Conservation (phyloP, 2,797 vertebrate species). For the Pogonophryne albipinna region DNA sequence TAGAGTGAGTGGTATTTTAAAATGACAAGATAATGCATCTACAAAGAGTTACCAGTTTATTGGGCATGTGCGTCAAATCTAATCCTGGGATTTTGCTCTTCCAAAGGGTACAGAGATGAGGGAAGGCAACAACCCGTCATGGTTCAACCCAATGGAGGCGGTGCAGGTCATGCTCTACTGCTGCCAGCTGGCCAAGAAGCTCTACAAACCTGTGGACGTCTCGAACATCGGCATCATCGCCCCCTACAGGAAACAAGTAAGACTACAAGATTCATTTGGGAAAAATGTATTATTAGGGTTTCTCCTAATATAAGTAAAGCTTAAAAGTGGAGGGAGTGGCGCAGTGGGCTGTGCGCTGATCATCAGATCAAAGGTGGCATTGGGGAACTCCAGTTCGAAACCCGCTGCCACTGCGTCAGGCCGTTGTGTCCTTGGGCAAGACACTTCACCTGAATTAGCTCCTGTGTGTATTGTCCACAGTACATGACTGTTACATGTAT, state of each 20-base stretch:
- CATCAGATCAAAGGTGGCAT: too few species aligned
- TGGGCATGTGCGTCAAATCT: too few species aligned
- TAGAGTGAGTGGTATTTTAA: constrained; percentile 82
- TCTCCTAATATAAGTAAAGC: neutral
- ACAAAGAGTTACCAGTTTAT: neutral
- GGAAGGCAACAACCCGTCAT: constrained; percentile 91
- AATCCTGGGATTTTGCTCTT: constrained; percentile 1
- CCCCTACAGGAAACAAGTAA: constrained; percentile 95
- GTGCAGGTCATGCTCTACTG: constrained; percentile 95
- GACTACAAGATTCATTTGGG: neutral
- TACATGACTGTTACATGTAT: too few species aligned
- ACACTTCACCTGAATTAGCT: too few species aligned
- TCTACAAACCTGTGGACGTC: constrained; percentile 82
- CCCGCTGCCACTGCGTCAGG: too few species aligned
- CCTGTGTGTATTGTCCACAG: too few species aligned
- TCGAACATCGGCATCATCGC: constrained; percentile 92
- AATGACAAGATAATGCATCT: neutral
- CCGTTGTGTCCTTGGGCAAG: too few species aligned
- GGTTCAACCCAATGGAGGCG: constrained; percentile 96
- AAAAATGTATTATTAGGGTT: neutral
- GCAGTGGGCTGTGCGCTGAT: too few species aligned
- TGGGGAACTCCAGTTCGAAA: too few species aligned
- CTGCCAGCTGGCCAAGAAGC: constrained; percentile 90
- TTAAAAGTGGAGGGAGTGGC: too few species aligned
- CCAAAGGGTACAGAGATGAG: constrained; percentile 91